Conservation (phyloP, 92 coral and sea anemone species). For the Epizoanthus stellaris region DNA sequence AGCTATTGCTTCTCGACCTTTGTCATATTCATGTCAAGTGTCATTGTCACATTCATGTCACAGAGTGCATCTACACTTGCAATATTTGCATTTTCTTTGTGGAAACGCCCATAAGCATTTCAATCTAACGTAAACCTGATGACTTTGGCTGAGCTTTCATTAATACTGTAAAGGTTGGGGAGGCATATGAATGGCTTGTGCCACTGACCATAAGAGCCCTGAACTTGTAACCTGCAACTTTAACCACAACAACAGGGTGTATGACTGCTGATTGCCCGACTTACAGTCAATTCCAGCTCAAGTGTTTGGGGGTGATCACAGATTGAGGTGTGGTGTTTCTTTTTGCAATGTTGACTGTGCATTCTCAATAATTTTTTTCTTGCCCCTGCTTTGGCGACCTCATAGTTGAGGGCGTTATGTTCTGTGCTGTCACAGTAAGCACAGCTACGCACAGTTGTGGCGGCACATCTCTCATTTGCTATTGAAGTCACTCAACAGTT, state of each 20-base stretch:
- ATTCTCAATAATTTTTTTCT: neutral
- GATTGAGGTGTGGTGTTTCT: slow-evolving; percentile 22
- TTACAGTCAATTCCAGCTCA: too few relatives aligned
- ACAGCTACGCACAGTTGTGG: too few relatives aligned
- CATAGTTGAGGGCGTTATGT: neutral
- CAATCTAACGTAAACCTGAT: slow-evolving; percentile 60
- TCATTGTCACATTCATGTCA: slow-evolving; percentile 25
- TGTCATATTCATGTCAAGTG: slow-evolving; percentile 43
- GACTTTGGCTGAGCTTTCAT: slow-evolving; percentile 63
- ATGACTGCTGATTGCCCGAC: slow-evolving; percentile 53
- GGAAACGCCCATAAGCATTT: slow-evolving; percentile 68
- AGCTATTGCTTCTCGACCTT: slow-evolving; percentile 52
- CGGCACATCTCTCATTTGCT: too few relatives aligned
- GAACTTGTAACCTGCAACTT: slow-evolving; percentile 61
- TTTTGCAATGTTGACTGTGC: neutral
- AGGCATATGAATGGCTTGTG: slow-evolving; percentile 76
- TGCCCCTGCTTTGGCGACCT: neutral
- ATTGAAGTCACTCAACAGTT: too few relatives aligned
- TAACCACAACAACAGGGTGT: slow-evolving; percentile 64
- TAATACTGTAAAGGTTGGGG: slow-evolving; percentile 60
- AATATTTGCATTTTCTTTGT: slow-evolving; percentile 70
- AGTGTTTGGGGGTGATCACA: neutral
- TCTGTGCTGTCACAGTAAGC: too few relatives aligned
- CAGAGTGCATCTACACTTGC: slow-evolving; percentile 55
- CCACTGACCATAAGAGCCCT: slow-evolving; percentile 73